Percentiles rank a stretch among this genome's conserved stretches.
phyloP scores from a whole-genome alignment of 2,113 vertebrate species.

The Leucosticte australis region DNA sequence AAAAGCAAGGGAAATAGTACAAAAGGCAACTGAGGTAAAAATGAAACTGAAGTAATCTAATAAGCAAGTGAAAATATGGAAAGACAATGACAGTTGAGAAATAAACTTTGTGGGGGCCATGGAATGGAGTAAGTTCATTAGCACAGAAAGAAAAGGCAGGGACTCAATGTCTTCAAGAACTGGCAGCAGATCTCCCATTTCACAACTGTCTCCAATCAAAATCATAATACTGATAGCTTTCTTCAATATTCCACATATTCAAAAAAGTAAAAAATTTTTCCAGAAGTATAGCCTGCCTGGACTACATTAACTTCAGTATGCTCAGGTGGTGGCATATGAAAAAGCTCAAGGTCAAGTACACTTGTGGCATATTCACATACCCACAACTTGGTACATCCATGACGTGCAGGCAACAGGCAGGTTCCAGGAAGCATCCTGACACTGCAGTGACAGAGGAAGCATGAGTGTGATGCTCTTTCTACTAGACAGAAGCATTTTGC shows the following conservation, averaged over 20 bases:
- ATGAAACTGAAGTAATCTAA: neutral
- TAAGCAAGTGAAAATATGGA: neutral
- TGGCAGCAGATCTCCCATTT: neutral
- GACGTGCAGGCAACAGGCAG: neutral
- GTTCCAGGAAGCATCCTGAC: neutral
- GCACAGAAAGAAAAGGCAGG: slow-evolving; percentile 2
- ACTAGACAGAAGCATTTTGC: neutral
- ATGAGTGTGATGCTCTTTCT: neutral
- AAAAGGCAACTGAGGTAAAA: slow-evolving; percentile 20
- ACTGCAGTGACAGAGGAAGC: neutral
- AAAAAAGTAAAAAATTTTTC: neutral
- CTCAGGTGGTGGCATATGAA: neutral
- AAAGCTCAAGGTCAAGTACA: neutral
- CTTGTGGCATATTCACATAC: neutral
- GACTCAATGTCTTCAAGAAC: neutral
- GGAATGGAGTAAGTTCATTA: neutral
- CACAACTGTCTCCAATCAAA: neutral
- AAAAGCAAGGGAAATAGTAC: neutral
- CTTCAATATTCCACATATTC: neutral
- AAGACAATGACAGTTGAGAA: slow-evolving; percentile 35
- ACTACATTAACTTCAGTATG: neutral
- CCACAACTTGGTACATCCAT: rapidly evolving
- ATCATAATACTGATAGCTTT: neutral
- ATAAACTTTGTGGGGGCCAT: neutral
- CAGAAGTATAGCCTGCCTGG: neutral